Percentiles rank a stretch among this genome's conserved stretches.
Evolutionary conservation across 1,140 invertebrate genomes (phyloP).

Genomic region (Dolichoris vasculosae): DNA sequence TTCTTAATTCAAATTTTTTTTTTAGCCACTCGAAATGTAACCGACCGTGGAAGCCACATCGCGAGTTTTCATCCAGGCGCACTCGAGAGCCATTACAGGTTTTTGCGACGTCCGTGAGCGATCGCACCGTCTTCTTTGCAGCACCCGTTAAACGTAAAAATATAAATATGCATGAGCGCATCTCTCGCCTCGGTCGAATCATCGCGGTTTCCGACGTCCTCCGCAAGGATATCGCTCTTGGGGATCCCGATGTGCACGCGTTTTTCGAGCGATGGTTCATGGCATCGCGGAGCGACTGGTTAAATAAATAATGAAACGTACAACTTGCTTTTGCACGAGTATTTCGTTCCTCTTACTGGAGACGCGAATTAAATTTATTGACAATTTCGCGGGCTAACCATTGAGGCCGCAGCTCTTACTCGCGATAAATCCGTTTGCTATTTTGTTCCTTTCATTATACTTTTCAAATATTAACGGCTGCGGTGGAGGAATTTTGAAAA

Average conservation of each 20-base stretch:
- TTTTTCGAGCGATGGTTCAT: not conserved
- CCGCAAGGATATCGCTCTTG: not conserved
- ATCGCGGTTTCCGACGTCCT: not conserved
- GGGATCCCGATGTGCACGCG: not conserved
- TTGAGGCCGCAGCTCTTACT: not conserved
- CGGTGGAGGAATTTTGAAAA: not conserved
- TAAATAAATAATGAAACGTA: constrained; percentile 47
- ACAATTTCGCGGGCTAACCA: not conserved
- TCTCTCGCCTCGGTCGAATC: constrained; percentile 1
- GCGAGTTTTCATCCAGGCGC: not conserved
- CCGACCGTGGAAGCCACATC: not conserved
- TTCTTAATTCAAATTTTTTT: not conserved
- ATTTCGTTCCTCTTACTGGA: constrained; percentile 23
- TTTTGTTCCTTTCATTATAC: not conserved
- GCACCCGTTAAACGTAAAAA: constrained; percentile 50
- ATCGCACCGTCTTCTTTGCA: not conserved
- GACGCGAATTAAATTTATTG: constrained; percentile 49
- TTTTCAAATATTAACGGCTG: constrained; percentile 1
- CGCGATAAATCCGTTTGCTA: not conserved
- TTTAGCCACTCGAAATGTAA: not conserved
- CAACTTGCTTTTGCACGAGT: not conserved
- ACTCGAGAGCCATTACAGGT: constrained; percentile 17
- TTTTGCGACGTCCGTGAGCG: constrained; percentile 6
- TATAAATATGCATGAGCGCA: constrained; percentile 60
- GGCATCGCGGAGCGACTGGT: not conserved